Evolutionary conservation across 2,888 invertebrate genomes (phyloP), one percentile per base, ranked within the genome.

Genomic region (Rosalia funebris): DNA sequence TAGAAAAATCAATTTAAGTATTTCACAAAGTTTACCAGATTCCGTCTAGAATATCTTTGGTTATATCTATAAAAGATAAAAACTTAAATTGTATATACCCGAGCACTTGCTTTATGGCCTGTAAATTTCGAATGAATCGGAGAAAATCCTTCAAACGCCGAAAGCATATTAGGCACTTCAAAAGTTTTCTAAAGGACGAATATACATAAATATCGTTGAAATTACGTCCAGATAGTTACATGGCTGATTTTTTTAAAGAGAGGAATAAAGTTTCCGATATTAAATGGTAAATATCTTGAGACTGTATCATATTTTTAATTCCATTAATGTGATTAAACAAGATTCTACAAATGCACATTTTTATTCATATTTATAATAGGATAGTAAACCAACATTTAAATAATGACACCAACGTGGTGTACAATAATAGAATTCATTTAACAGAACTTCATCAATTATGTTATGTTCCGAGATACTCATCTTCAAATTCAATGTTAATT

Each of bases 1-100:
- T n/a, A 39, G 39, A 16, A 39, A 39, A 39, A 39, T 39, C 16
- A 39, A 16, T 39, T 17, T 41, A 1, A n/a, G 17, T 11, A 17
- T 17, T 10, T 41, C n/a, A 41, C 3, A 10, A 36, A 48, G 17
- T 7, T 20, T 19, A 16, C 2, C 34, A 20, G 37, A 16, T 48
- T 16, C 11, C 10, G 4, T 20, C 19, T 12, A 25, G 34, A 1
- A n/a, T n/a, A n/a, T n/a, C n/a, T n/a, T 25, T 14, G 32, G 16
- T 46, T 48, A 37, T 57, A 32, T 41, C 31, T 34, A 19, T 48
- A 17, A 17, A 47, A 57, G 56, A 57, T 57, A 57, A 57, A 56
- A 57, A 57, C 42, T 48, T 48, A 41, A 57, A 57, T 48, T 41
- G 56, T 48, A 48, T 47, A 56, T 57, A n/a, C n/a, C 46, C 34